Base-by-base conservation (phyloP, 2,113 vertebrate species). In the Prolemur simus region DNA sequence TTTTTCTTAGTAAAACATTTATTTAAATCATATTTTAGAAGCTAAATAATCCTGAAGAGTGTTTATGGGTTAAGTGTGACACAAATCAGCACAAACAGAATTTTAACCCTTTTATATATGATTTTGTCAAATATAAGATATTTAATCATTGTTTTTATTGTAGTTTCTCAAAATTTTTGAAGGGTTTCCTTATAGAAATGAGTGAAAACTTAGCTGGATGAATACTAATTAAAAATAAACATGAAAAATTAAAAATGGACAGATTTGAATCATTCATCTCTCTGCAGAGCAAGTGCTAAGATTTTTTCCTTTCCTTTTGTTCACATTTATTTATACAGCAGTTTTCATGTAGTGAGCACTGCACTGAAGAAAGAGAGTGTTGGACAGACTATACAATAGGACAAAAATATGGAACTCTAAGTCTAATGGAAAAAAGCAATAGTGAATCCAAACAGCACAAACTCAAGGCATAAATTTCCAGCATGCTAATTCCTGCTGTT, bases 81-180 rank as follows among this genome's bases (percentile, higher is more conserved):
- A 86, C 11, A 71, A 69, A 74, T 69, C 68, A 71, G 32, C 34
- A 87, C 15, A 69, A 29, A 69, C 32, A 83, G 0, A 92, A 42
- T 77, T 81, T 52, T 47, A 94, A 76, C 73, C 39, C 5, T 87
- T 39, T 92, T 76, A 47, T 71, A 47, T 66, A 3, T 74, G 23
- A 87, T 95, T 87, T 49, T 32, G 49, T 86, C 58, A 93, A 56
- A 81, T 12, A 90, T 10, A 92, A 82, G 11, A 29, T 91, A 95
- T 23, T 93, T 84, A 86, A 82, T 76, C 25, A 60, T 60, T 81
- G 81, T 63, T 71, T 64, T 95, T 90, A 82, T 95, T 85, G 27
- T 39, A 88, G 32, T 21, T 94, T 21, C 66, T 32, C 14, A 66
- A 68, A 91, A 94, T 6, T 7, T 56, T 66, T 12, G 2, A 49